Base-by-base conservation (phyloP, 2,888 invertebrate genomes). In the Hirtodrosophila trivittata region DNA sequence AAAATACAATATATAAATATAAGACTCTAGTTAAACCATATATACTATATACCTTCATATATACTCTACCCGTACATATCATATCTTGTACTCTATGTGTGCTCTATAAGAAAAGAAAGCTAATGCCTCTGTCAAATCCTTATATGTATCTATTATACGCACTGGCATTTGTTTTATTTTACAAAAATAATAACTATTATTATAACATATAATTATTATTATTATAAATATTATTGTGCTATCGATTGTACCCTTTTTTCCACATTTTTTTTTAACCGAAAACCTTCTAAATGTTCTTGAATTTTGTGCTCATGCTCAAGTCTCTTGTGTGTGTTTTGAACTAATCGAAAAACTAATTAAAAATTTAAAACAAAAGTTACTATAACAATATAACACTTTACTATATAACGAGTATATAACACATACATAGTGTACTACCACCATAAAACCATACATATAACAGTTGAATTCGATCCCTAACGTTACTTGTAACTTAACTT, bases 231-330 rank as follows among this genome's bases (percentile, higher is more conserved):
- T 55, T 67, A 32, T 55, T 62, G 43, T 59, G 18, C 18, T 21
- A 28, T 28, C 2, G 5, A 2, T 72, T 57, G 42, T 66, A 46
- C 54, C 51, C 41, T 55, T 38, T 35, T 25, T 65, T n/a, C n/a
- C n/a, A n/a, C n/a, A 26, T 45, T 56, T 65, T 12, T 66, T 43
- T 50, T 46, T 43, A 37, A 64, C 59, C 25, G 42, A 51, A 58
- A 49, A 64, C 55, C 33, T 32, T 77, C 78, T 87, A 70, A 71
- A 75, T 86, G 82, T 77, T 73, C 68, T 81, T 78, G 76, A 85
- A 80, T 86, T 88, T 87, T 87, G 86, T 87, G 83, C 84, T 87
- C 66, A 47, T 71, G 77, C 64, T 58, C 75, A 73, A 73, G 52
- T 71, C 37, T 38, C 39, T 43, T 25, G 51, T 62, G 63, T 43